phyloP scores from a whole-genome alignment of 2,888 invertebrate genomes.

The Morpho helenor region DNA sequence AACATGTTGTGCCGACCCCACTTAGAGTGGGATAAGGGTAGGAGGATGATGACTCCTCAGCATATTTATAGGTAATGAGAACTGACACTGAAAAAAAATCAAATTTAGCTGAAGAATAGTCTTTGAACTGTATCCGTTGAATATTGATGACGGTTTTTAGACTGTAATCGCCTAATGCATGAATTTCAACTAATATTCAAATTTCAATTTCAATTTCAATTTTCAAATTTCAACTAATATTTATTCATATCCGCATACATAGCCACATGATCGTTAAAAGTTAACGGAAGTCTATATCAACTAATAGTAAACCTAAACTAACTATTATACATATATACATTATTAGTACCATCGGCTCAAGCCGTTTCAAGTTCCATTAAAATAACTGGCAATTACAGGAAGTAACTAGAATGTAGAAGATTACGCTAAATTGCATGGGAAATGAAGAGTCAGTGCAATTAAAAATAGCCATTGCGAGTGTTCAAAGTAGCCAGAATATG shows the following conservation, averaged over 20 bases:
- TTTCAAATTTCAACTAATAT: too few species aligned
- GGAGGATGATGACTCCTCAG: not conserved
- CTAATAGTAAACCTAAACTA: not conserved
- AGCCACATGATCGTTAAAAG: too few species aligned
- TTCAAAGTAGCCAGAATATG: slow-evolving; percentile 39
- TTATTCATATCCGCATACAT: too few species aligned
- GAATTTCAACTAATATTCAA: too few species aligned
- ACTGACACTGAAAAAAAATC: not conserved
- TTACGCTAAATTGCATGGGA: slow-evolving; percentile 13
- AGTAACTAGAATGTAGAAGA: slow-evolving; percentile 11
- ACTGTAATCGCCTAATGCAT: too few species aligned
- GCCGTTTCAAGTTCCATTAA: not conserved
- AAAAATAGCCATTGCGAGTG: slow-evolving; percentile 40
- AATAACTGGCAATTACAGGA: slow-evolving; percentile 2
- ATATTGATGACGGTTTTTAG: too few species aligned
- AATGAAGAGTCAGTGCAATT: slow-evolving; percentile 31
- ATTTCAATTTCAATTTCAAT: too few species aligned
- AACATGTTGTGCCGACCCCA: too few species aligned
- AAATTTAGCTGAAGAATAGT: too few species aligned
- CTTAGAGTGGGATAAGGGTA: too few species aligned
- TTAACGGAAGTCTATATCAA: not conserved
- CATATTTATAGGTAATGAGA: too few species aligned
- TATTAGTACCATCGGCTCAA: not conserved
- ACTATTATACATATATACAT: not conserved
- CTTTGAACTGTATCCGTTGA: too few species aligned